Conservation (phyloP, 2,797 vertebrate species). For the Xerus rutilus region DNA sequence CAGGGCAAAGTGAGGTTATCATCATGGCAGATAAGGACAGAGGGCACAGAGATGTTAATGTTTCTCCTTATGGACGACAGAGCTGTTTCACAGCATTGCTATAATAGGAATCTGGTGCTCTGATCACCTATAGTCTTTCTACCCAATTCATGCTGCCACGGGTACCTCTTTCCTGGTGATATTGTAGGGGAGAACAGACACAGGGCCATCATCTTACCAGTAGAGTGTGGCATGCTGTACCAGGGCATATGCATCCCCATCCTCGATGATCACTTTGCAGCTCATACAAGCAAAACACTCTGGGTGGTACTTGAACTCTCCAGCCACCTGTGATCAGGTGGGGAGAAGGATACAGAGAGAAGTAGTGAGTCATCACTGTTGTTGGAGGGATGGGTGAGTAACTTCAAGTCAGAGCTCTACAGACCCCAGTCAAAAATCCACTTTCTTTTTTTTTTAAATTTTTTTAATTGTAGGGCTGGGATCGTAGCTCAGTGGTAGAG, state of each 20-base stretch:
- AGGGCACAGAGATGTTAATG: not conserved
- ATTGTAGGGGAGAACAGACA: not conserved
- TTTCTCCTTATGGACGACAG: not conserved
- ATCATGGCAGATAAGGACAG: not conserved
- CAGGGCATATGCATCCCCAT: conserved; percentile 95
- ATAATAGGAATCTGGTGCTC: not conserved
- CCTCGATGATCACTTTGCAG: conserved; percentile 98
- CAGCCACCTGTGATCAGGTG: conserved; percentile 92
- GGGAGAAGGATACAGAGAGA: not conserved
- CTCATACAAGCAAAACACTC: conserved; percentile 99
- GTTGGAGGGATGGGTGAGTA: not conserved
- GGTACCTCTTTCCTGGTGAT: not conserved
- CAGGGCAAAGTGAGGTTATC: not conserved
- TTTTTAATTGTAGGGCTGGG: no score
- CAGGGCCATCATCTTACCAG: conserved; percentile 90
- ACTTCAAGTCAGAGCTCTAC: not conserved
- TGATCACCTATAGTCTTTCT: not conserved
- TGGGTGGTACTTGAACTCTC: conserved; percentile 98
- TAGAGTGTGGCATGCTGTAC: conserved; percentile 96
- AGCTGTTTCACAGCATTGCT: not conserved
- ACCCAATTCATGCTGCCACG: not conserved
- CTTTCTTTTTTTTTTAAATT: not conserved
- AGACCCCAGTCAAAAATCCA: not conserved
- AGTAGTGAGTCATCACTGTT: not conserved
- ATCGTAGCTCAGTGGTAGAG: no score